Evolutionary conservation across 2,113 vertebrate genomes (phyloP).

Genomic region (Phodopus roborovskii): DNA sequence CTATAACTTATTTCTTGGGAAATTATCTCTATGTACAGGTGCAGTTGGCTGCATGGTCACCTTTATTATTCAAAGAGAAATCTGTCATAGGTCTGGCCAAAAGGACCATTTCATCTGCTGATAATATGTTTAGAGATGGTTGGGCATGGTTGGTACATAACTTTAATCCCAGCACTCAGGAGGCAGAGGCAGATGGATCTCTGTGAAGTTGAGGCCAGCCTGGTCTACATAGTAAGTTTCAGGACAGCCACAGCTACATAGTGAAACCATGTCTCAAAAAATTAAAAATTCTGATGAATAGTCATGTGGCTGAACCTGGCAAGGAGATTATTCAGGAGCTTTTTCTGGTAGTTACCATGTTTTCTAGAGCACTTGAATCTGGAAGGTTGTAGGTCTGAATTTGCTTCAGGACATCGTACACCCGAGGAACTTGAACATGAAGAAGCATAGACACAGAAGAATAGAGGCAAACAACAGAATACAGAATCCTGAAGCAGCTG

Average conservation of each 20-base stretch:
- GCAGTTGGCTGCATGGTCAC: too few species aligned
- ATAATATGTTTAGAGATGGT: background rate
- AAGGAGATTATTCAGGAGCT: background rate
- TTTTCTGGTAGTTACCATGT: background rate
- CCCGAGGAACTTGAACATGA: background rate
- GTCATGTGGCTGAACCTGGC: background rate
- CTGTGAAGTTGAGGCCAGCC: background rate
- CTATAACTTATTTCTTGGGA: background rate
- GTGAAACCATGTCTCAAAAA: background rate
- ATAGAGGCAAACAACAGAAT: background rate
- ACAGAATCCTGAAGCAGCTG: background rate
- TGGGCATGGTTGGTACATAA: background rate
- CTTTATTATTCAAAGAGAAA: background rate
- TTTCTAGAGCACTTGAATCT: background rate
- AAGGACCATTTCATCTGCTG: background rate
- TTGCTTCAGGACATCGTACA: background rate
- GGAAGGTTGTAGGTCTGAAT: background rate
- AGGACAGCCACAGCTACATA: background rate
- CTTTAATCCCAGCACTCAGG: background rate
- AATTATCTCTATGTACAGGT: background rate
- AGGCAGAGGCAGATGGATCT: background rate
- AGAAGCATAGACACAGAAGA: background rate
- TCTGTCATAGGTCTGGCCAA: background rate
- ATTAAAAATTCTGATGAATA: background rate
- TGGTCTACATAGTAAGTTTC: background rate